Conservation (phyloP, 2,888 invertebrate genomes). For the Lithodes maja region DNA sequence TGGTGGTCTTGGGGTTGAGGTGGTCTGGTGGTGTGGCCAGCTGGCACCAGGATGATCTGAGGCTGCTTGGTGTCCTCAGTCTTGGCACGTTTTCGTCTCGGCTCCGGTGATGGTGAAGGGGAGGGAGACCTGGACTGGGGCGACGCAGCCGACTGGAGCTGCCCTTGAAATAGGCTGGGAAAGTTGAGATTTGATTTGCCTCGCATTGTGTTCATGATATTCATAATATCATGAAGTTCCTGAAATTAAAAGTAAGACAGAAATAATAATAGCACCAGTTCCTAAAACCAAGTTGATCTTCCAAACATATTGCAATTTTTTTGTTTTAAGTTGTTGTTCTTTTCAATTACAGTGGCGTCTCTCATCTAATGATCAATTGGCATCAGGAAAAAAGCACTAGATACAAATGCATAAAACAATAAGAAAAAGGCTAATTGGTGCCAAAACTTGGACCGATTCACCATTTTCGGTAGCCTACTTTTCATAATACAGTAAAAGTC, state of each 20-base stretch:
- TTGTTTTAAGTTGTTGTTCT: neutral
- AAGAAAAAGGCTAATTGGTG: too few species aligned
- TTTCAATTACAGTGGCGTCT: neutral
- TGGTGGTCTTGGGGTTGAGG: neutral
- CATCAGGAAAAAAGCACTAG: too few species aligned
- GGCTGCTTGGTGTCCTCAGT: neutral
- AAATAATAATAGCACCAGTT: too few species aligned
- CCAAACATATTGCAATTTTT: too few species aligned
- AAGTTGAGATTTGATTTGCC: neutral
- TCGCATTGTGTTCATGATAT: constrained; percentile 16
- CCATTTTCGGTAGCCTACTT: too few species aligned
- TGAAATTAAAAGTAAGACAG: neutral
- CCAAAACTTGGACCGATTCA: too few species aligned
- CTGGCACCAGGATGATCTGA: neutral
- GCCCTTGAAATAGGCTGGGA: neutral
- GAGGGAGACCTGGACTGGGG: neutral
- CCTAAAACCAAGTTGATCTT: too few species aligned
- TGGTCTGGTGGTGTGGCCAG: neutral
- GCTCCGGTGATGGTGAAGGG: neutral
- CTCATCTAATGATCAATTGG: neutral
- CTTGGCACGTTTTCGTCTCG: neutral
- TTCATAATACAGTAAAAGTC: too few species aligned
- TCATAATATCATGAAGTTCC: constrained; percentile 28
- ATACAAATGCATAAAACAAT: too few species aligned
- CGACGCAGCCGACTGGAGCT: neutral